A percentile compares a stretch with the other conserved stretches of the same genome.
These are phyloP conservation scores for Chydorus sphaericus DNA, from an alignment of 2,888 invertebrate genomes.

Conservation along the genomic window DNA sequence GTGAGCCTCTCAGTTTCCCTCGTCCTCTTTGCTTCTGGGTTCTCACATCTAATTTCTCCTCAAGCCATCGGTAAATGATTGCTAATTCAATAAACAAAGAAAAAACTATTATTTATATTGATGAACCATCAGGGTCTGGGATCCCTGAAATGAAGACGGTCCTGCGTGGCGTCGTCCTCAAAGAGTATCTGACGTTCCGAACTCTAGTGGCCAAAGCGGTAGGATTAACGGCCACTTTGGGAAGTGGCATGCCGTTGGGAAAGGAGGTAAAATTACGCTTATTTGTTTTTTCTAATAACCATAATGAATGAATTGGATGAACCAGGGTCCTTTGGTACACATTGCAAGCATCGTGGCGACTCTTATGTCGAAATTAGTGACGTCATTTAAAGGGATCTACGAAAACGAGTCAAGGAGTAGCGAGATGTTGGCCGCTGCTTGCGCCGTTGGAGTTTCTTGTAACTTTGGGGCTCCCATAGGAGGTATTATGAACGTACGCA, in stretches of 20 bases:
- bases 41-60: conserved; percentile 89
- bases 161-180: conserved; percentile 83
- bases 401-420: conserved; percentile 88
- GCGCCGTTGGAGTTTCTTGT: conserved; percentile 86
- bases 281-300: too few relatives aligned
- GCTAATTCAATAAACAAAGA: not conserved
- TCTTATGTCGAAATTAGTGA: conserved; percentile 78
- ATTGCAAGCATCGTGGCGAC: conserved; percentile 93
- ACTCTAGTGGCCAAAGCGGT: conserved; percentile 89
- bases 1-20: conserved; percentile 77
- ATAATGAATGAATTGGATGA: not conserved
- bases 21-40: conserved; percentile 87
- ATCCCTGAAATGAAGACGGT: conserved; percentile 99
- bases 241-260: conserved; percentile 90
- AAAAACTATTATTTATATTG: not conserved
- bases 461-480: conserved; percentile 96
- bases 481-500: conserved; percentile 36
- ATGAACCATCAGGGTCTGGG: conserved; percentile 58
- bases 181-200: conserved; percentile 90
- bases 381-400: conserved; percentile 87
- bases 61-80: conserved; percentile 64
- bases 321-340: conserved; percentile 90
- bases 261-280: conserved; percentile 53
- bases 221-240: conserved; percentile 85
- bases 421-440: conserved; percentile 95